Evolutionary conservation across 2,113 vertebrate species (phyloP).

Genomic region (Ceyx margarethae): DNA sequence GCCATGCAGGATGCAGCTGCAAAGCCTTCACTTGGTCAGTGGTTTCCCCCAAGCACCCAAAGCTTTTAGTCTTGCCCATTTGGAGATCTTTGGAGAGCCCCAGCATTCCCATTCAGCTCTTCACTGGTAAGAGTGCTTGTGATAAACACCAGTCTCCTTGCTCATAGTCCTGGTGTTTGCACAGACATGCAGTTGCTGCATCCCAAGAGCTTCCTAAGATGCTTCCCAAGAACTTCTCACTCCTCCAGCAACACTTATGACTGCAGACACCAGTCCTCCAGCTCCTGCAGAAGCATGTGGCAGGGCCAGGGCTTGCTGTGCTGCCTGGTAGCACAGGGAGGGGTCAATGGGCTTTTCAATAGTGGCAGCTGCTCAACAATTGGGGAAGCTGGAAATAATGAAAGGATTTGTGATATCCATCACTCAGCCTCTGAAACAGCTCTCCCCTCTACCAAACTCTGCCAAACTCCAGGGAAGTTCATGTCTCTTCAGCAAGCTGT

Average conservation of each 20-base stretch:
- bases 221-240: not conserved
- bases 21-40: not conserved
- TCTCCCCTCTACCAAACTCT: not conserved
- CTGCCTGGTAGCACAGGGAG: not conserved
- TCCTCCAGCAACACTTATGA: not conserved
- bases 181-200: not conserved
- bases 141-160: not conserved
- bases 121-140: not conserved
- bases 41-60: not conserved
- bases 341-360: not conserved
- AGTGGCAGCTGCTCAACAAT: not conserved
- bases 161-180: not conserved
- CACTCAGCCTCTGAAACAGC: not conserved
- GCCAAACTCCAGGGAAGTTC: not conserved
- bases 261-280: not conserved
- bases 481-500: not conserved
- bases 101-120: not conserved
- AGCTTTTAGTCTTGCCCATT: not conserved
- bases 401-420: not conserved
- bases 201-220: not conserved
- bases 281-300: not conserved
- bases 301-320: not conserved
- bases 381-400: not conserved
- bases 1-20: not conserved
- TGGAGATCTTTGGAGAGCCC: not conserved